These are phyloP conservation scores for Drosophila mayaguana DNA, from an alignment of 2,888 invertebrate genomes.

Conservation along the genomic window DNA sequence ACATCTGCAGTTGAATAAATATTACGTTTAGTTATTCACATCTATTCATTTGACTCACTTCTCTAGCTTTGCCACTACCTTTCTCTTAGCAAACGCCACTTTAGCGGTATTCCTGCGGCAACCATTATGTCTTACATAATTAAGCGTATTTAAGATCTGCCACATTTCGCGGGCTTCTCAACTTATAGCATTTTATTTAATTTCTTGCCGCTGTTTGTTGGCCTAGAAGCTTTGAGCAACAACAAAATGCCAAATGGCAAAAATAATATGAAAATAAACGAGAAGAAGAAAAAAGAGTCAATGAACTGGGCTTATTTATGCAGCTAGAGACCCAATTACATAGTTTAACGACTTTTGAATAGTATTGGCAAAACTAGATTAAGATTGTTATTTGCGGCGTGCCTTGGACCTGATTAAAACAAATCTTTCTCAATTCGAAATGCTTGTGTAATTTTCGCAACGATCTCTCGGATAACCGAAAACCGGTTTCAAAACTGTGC, in stretches of 20 bases:
- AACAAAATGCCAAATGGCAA: slow-evolving; percentile 25
- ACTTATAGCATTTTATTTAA: neutral
- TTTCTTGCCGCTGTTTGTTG: neutral
- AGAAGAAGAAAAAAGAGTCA: slow-evolving; percentile 39
- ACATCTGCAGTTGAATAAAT: too few relatives aligned
- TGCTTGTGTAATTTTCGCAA: slow-evolving; percentile 48
- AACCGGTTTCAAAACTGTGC: slow-evolving; percentile 58
- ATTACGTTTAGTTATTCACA: neutral
- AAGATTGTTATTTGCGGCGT: slow-evolving; percentile 35
- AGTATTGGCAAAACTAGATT: slow-evolving; percentile 37
- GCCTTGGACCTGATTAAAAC: slow-evolving; percentile 44
- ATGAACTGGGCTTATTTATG: slow-evolving; percentile 63
- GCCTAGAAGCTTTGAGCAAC: slow-evolving; percentile 12
- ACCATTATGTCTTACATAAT: slow-evolving; percentile 11
- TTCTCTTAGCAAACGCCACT: neutral
- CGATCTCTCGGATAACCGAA: slow-evolving; percentile 38
- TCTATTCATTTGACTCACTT: too few relatives aligned
- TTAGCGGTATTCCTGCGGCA: slow-evolving; percentile 1
- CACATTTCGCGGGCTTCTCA: neutral
- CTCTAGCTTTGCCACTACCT: neutral
- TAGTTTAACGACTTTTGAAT: slow-evolving; percentile 45
- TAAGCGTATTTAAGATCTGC: neutral
- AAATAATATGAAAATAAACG: neutral
- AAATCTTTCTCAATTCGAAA: slow-evolving; percentile 45
- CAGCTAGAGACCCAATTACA: slow-evolving; percentile 65